Evolutionary conservation across 2,888 invertebrate genomes (phyloP), one percentile per base, ranked within the genome.

Genomic region (Drosophila anceps): DNA sequence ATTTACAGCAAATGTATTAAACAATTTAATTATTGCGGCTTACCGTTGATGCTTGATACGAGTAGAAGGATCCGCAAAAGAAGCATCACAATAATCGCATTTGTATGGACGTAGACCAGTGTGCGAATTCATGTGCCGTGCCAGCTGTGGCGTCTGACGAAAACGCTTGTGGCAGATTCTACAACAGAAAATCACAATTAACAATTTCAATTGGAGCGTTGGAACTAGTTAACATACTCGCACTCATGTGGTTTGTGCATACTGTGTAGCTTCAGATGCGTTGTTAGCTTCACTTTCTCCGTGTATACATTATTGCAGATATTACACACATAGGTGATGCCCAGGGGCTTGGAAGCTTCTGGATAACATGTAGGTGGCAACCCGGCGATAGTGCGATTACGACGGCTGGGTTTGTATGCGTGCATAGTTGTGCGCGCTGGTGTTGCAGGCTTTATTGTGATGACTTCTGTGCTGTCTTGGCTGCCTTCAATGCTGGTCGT

Each of bases 11-110:
- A 13, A 4, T 10, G n/a, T 37, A 4, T 5, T 7, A 10, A 6
- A 0, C 1, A 0, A 18, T 9, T 18, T 10, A 24, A 12, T 0
- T 7, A 2, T 12, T 27, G 9, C 0, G 6, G 6, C 60, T 50
- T 72, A 92, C 92, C 92, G 82, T 77, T 92, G 86, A 67, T 93
- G 92, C 69, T 92, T 93, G 4, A 92, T 92, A 10, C 92, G 82
- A 3, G 92, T 93, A 0, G 93, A 92, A 4, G 92, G 92, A 83
- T 93, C 93, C 1, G 91, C 92, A 67, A 93, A 93, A 20, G 90
- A 79, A 5, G 92, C 82, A n/a, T 88, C 80, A 57, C 93, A 93
- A 65, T 77, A 92, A 33, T 90, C 86, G 46, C 93, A 93, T 37
- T 90, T 88, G 58, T 92, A 93, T 0, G 93, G 93, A 2, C 92